Conservation (phyloP, 35 echinoderm and acorn worm genomes). For the Apostichopus japonicus region DNA sequence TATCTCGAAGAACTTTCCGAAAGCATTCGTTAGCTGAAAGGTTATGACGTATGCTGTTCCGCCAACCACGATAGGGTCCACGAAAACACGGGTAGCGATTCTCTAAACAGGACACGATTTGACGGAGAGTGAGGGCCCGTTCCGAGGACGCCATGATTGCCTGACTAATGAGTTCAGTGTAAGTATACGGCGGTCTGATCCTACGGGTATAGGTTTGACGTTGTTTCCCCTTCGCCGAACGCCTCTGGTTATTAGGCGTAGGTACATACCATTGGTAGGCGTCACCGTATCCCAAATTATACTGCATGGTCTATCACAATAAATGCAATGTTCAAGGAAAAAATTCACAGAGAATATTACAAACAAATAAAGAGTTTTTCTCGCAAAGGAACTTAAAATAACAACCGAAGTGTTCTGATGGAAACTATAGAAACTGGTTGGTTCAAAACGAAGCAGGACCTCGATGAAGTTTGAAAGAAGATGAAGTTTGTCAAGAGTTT, state of each 20-base stretch:
- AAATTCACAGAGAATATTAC: too few relatives aligned
- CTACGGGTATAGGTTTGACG: conserved; percentile 63
- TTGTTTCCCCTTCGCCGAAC: conserved; percentile 39
- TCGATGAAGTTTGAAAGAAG: too few relatives aligned
- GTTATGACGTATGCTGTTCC: conserved; percentile 91
- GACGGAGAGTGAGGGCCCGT: conserved; percentile 68
- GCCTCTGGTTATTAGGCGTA: neutral
- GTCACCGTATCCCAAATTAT: neutral
- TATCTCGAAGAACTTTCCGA: conserved; percentile 68
- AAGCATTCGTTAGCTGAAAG: conserved; percentile 82
- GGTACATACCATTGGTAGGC: neutral
- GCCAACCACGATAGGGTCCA: conserved; percentile 74
- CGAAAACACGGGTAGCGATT: conserved; percentile 70
- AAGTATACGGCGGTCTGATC: conserved; percentile 75
- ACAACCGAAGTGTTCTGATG: too few relatives aligned
- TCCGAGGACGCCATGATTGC: conserved; percentile 81
- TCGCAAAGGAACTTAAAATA: too few relatives aligned
- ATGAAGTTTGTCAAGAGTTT: too few relatives aligned
- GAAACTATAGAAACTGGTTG: too few relatives aligned
- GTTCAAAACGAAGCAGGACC: too few relatives aligned
- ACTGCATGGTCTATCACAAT: neutral
- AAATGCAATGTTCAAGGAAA: conserved; percentile 1
- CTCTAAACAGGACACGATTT: conserved; percentile 71
- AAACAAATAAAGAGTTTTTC: neutral
- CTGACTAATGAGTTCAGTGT: conserved; percentile 85